Percentiles rank a stretch among this genome's conserved stretches.
phyloP scores from a whole-genome alignment of 1,140 invertebrate genomes.

The Lordiphosa stackelbergi region DNA sequence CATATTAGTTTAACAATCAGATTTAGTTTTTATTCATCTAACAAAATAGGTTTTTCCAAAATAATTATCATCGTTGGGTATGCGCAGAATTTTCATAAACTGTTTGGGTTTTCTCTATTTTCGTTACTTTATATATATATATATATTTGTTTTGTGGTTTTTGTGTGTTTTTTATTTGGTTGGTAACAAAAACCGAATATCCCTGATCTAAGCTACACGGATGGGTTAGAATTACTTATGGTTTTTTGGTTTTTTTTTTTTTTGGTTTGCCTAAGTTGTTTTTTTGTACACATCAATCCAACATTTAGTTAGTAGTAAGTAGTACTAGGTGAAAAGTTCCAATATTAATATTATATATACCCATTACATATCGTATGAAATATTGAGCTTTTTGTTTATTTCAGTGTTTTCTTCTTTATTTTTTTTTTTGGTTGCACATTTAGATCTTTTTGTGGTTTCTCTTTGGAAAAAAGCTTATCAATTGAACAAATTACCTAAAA shows the following conservation, averaged over 20 bases:
- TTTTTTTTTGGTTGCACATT: constrained; percentile 1
- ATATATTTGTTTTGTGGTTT: constrained; percentile 3
- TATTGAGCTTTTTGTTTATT: not conserved
- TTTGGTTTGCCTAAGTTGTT: not conserved
- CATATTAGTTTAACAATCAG: too few relatives aligned
- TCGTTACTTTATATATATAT: too few relatives aligned
- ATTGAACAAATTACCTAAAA: constrained; percentile 44
- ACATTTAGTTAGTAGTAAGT: not conserved
- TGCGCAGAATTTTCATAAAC: too few relatives aligned
- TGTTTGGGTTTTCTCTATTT: too few relatives aligned
- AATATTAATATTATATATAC: constrained; percentile 1
- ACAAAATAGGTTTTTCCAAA: too few relatives aligned
- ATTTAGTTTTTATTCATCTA: too few relatives aligned
- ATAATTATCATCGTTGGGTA: too few relatives aligned
- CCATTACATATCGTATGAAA: constrained; percentile 7
- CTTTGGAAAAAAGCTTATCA: constrained; percentile 56
- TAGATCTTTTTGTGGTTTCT: not conserved
- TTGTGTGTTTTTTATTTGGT: not conserved
- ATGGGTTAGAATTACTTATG: constrained; percentile 9
- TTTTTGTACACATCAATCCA: constrained; percentile 10
- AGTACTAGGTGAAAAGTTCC: constrained; percentile 1
- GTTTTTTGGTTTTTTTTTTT: too few relatives aligned
- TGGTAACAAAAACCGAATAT: constrained; percentile 9
- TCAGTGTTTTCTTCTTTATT: not conserved
- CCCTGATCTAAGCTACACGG: constrained; percentile 14